Conservation (phyloP, 1,140 invertebrate species). For the Agrypnia vestita region DNA sequence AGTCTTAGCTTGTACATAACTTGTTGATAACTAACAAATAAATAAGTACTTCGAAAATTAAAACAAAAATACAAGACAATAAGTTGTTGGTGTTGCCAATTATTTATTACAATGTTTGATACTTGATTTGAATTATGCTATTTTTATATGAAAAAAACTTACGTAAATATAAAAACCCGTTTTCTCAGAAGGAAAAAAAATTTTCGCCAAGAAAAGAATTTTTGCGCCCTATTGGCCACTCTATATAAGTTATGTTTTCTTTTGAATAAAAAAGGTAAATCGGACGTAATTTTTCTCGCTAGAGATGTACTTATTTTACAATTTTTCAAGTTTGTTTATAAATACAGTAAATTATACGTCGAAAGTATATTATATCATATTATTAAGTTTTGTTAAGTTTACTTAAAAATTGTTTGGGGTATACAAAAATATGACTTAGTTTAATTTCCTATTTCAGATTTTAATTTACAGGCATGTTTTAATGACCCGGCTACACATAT, state of each 20-base stretch:
- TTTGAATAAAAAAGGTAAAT: slow-evolving; percentile 3
- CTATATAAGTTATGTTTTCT: slow-evolving; percentile 19
- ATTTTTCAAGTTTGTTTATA: not conserved
- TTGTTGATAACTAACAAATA: too few species aligned
- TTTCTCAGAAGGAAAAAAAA: slow-evolving; percentile 13
- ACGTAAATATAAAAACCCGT: not conserved
- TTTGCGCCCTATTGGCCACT: not conserved
- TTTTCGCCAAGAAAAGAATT: slow-evolving; percentile 16
- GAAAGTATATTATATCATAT: too few species aligned
- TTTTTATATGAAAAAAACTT: not conserved
- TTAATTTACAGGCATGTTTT: too few species aligned
- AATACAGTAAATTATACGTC: not conserved
- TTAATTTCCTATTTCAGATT: not conserved
- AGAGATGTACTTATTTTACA: not conserved
- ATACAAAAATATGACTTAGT: not conserved
- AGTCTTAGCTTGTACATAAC: too few species aligned
- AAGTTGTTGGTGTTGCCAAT: too few species aligned
- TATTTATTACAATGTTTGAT: too few species aligned
- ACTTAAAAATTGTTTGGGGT: not conserved
- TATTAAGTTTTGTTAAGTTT: not conserved
- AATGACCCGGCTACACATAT: too few species aligned
- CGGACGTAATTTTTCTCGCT: not conserved
- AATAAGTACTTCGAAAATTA: too few species aligned
- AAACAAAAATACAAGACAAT: too few species aligned
- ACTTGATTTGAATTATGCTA: not conserved